Percentiles rank a stretch among this genome's conserved stretches.
phyloP scores from a whole-genome alignment of 2,888 invertebrate species.

The Athalia cordata region DNA sequence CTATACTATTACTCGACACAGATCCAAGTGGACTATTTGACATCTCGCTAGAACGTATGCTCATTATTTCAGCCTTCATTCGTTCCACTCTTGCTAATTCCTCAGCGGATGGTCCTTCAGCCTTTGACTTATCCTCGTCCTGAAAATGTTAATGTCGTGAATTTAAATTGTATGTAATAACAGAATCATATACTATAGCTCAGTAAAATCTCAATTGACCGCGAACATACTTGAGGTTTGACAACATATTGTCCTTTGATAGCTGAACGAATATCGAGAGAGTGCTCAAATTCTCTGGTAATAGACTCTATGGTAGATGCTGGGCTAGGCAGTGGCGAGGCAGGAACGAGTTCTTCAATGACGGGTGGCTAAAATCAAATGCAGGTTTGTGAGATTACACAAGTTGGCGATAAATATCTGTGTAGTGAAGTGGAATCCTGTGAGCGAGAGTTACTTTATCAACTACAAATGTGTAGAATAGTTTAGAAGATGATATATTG shows the following conservation, averaged over 20 bases:
- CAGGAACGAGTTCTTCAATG: slow-evolving; percentile 70
- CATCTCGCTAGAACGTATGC: slow-evolving; percentile 69
- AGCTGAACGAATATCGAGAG: slow-evolving; percentile 81
- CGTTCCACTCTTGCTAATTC: slow-evolving; percentile 78
- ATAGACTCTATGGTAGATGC: slow-evolving; percentile 87
- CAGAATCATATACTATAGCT: no score
- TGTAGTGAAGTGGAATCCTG: background rate
- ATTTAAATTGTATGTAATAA: background rate
- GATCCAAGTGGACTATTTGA: slow-evolving; percentile 67
- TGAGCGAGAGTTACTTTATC: background rate
- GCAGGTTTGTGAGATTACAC: background rate
- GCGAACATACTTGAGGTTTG: slow-evolving; percentile 75
- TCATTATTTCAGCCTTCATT: slow-evolving; percentile 75
- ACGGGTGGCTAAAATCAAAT: slow-evolving; percentile 71
- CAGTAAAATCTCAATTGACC: background rate
- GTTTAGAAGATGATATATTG: no score
- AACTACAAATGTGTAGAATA: background rate
- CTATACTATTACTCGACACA: slow-evolving; percentile 70
- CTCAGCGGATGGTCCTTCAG: slow-evolving; percentile 78
- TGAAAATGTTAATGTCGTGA: slow-evolving; percentile 53
- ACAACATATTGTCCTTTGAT: slow-evolving; percentile 80
- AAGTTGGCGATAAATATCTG: background rate
- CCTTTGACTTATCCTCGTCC: slow-evolving; percentile 83
- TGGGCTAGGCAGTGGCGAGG: slow-evolving; percentile 82
- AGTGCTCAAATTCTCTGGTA: slow-evolving; percentile 89